Evolutionary conservation across 1,140 invertebrate species (phyloP).

Genomic region (Hestina assimilis): DNA sequence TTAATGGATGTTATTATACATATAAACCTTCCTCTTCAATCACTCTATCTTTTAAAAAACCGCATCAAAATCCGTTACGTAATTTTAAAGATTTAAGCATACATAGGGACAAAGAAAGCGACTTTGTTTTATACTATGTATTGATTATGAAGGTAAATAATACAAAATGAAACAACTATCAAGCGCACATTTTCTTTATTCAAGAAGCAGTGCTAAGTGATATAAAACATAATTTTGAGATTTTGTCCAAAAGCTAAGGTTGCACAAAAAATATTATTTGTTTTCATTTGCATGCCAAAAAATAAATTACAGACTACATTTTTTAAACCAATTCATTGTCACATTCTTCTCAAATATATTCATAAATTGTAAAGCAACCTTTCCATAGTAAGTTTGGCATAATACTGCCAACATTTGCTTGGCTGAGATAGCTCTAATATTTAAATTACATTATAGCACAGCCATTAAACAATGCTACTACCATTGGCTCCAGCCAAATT

Average conservation of each 20-base stretch:
- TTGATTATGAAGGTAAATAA: background rate
- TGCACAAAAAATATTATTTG: conserved; percentile 29
- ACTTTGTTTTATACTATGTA: too few species aligned
- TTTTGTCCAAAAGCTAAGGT: conserved; percentile 37
- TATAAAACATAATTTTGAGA: conserved; percentile 52
- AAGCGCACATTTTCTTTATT: conserved; percentile 59
- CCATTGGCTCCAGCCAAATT: conserved; percentile 44
- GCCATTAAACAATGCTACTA: conserved; percentile 53
- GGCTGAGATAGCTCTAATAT: conserved; percentile 41
- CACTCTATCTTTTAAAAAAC: too few species aligned
- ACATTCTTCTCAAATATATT: background rate
- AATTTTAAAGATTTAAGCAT: too few species aligned
- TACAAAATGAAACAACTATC: conserved; percentile 26
- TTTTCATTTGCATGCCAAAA: conserved; percentile 15
- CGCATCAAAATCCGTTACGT: too few species aligned
- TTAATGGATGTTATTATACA: too few species aligned
- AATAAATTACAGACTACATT: background rate
- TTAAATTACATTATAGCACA: conserved; percentile 53
- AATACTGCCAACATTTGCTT: conserved; percentile 22
- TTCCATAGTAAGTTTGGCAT: conserved; percentile 1
- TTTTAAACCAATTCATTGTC: background rate
- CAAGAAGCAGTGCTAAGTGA: conserved; percentile 46
- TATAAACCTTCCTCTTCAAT: too few species aligned
- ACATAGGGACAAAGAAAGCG: too few species aligned
- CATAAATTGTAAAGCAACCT: conserved; percentile 1